Conservation (phyloP, 2,797 vertebrate species). For the Muscicapa comitata region DNA sequence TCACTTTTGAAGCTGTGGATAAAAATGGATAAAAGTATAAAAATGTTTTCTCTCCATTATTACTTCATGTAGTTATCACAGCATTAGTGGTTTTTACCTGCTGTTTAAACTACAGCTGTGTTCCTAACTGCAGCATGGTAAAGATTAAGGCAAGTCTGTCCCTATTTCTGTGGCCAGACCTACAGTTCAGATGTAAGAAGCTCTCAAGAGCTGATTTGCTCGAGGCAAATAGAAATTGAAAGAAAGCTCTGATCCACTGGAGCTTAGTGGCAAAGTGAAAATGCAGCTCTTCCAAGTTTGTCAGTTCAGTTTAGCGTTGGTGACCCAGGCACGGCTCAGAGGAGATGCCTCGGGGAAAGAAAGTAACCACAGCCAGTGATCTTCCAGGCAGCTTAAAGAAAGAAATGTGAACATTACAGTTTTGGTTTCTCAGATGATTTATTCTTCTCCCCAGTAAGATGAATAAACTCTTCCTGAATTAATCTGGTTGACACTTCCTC, state of each 20-base stretch:
- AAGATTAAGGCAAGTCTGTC: background rate
- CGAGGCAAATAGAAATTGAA: background rate
- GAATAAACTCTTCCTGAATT: conserved; percentile 45
- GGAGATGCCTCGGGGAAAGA: background rate
- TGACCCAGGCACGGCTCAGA: background rate
- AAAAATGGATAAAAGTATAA: background rate
- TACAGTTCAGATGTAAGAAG: background rate
- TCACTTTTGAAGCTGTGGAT: background rate
- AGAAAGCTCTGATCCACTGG: background rate
- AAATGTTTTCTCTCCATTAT: background rate
- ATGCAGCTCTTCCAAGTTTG: background rate
- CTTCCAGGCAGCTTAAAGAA: background rate
- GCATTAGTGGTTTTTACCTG: background rate
- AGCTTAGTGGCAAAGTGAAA: background rate
- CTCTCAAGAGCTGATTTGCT: background rate
- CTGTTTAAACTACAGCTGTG: background rate
- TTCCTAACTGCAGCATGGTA: background rate
- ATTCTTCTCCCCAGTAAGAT: background rate
- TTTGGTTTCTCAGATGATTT: background rate
- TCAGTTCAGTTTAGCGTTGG: background rate
- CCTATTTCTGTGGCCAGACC: background rate
- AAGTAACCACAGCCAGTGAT: background rate
- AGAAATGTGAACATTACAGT: background rate
- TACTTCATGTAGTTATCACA: background rate
- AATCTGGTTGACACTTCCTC: conserved; percentile 25